phyloP scores from a whole-genome alignment of 2,797 vertebrate species.

The Pterois miles region DNA sequence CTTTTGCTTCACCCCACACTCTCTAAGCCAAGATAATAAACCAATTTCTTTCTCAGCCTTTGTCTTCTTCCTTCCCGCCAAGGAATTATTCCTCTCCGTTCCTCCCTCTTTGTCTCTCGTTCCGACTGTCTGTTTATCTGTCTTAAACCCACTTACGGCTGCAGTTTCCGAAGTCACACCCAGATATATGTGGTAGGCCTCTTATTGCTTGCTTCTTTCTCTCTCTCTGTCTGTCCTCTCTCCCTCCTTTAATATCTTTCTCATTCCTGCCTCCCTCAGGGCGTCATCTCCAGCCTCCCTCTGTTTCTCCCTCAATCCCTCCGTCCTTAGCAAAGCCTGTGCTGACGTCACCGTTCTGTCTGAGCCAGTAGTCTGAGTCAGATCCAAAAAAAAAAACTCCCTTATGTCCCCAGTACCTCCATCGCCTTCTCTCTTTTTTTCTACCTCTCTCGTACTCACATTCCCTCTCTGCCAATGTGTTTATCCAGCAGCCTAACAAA shows the following conservation, averaged over 20 bases:
- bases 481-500: constrained; percentile 43
- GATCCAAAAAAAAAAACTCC: constrained; percentile 75
- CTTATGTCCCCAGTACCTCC: constrained; percentile 51
- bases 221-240: constrained; percentile 30
- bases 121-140: constrained; percentile 73
- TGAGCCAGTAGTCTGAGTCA: constrained; percentile 73
- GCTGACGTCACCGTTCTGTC: constrained; percentile 74
- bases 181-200: constrained; percentile 70
- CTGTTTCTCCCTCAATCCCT: constrained; percentile 70
- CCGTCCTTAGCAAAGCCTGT: constrained; percentile 67
- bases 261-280: constrained; percentile 73
- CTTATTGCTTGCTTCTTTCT: constrained; percentile 57
- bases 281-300: constrained; percentile 69
- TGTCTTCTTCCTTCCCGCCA: constrained; percentile 65
- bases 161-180: constrained; percentile 74
- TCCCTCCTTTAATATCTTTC: constrained; percentile 66
- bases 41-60: constrained; percentile 69
- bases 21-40: constrained; percentile 77
- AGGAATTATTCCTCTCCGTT: constrained; percentile 67
- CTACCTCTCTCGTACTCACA: not conserved
- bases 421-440: constrained; percentile 8
- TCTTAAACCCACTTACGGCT: constrained; percentile 74
- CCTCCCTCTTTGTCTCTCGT: constrained; percentile 66
- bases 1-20: constrained; percentile 44
- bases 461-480: constrained; percentile 39